Percentiles rank a stretch among this genome's conserved stretches.
These are phyloP conservation scores for Dexiosoma caninum DNA, from an alignment of 2,888 invertebrate genomes.

Conservation along the genomic window DNA sequence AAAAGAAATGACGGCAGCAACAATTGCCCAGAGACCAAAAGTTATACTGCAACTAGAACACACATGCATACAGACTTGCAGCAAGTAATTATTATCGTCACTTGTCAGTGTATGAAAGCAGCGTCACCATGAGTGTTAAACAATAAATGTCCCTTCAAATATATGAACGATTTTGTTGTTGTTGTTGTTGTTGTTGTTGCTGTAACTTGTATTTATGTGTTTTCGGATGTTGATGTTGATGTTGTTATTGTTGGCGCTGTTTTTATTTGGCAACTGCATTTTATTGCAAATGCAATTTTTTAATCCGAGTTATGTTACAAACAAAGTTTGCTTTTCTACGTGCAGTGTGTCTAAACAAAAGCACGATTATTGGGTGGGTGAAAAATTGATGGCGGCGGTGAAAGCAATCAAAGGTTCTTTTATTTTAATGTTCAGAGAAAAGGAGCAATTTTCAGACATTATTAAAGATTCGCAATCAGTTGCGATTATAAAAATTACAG, in stretches of 20 bases:
- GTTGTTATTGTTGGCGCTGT: not conserved
- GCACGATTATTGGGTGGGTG: not conserved
- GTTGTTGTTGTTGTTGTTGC: conserved; percentile 22
- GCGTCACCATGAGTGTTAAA: conserved; percentile 33
- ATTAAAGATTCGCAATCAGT: no score
- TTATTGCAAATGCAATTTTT: conserved; percentile 50
- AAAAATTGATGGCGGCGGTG: not conserved
- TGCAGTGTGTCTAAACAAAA: not conserved
- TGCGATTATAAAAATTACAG: no score
- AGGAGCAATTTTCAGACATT: no score
- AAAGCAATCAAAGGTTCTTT: no score
- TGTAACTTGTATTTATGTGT: no score
- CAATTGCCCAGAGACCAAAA: conserved; percentile 36
- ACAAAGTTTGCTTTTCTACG: not conserved
- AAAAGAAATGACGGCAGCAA: conserved; percentile 24
- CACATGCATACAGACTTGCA: not conserved
- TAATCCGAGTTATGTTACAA: conserved; percentile 44
- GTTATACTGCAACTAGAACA: conserved; percentile 2
- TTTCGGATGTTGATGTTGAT: no score
- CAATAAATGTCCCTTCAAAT: conserved; percentile 41
- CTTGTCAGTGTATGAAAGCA: not conserved
- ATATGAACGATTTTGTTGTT: not conserved
- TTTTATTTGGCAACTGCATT: conserved; percentile 57
- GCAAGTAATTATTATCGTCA: conserved; percentile 15
- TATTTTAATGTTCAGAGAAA: no score